These are phyloP conservation scores for Ammospiza caudacuta DNA, from an alignment of 2,113 vertebrate genomes.

Conservation along the genomic window DNA sequence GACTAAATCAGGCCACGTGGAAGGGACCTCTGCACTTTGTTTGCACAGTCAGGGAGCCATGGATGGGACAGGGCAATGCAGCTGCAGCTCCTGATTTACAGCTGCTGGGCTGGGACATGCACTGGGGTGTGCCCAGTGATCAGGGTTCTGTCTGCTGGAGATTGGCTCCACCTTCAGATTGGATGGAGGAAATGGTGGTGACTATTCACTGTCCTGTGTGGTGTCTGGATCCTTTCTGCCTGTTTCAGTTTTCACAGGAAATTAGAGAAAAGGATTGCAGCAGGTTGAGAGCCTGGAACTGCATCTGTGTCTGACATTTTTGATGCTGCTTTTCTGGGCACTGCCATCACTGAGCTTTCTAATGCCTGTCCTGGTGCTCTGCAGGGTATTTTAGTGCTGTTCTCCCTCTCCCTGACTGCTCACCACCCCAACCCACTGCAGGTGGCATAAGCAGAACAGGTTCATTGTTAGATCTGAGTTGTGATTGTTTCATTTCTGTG, in stretches of 20 bases:
- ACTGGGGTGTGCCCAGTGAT: neutral
- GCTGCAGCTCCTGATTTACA: neutral
- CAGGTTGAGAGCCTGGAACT: neutral
- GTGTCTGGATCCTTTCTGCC: neutral
- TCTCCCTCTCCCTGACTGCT: neutral
- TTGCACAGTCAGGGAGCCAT: neutral
- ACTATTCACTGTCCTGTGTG: neutral
- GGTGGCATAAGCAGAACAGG: neutral
- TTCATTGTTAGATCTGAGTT: neutral
- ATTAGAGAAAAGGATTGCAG: neutral
- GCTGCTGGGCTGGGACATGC: neutral
- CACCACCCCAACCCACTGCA: neutral
- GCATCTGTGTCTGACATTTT: neutral
- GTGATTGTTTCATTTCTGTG: neutral
- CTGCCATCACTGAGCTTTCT: neutral
- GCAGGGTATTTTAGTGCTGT: neutral
- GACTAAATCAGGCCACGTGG: neutral
- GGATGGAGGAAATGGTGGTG: neutral
- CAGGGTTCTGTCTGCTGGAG: neutral
- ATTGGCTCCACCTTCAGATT: neutral
- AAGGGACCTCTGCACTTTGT: conserved; percentile 29
- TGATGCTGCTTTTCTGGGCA: neutral
- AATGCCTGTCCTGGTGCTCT: neutral
- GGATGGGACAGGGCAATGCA: neutral
- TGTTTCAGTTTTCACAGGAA: neutral